phyloP scores from a whole-genome alignment of 1,140 invertebrate species.

The Stegodyphus dumicola region DNA sequence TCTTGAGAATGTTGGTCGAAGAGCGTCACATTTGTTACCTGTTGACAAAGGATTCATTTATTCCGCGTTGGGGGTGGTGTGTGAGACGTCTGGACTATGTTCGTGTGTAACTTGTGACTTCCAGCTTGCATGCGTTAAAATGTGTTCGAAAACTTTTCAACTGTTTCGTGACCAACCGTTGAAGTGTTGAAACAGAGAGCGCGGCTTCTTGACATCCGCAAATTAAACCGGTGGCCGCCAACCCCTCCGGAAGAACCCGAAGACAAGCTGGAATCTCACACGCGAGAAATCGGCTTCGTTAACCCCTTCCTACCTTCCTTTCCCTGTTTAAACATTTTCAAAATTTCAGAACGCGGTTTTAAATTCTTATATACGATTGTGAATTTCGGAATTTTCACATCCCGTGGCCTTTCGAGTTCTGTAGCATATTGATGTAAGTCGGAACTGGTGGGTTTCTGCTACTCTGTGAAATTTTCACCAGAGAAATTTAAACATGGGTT shows the following conservation, averaged over 20 bases:
- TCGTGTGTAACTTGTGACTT: not conserved
- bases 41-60: conserved; percentile 29
- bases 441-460: no score
- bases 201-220: conserved; percentile 26
- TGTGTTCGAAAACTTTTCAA: conserved; percentile 17
- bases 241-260: conserved; percentile 6
- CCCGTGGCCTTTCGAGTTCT: no score
- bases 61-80: not conserved
- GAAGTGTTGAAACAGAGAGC: conserved; percentile 19
- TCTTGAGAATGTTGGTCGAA: not conserved
- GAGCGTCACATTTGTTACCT: not conserved
- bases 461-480: no score
- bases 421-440: no score
- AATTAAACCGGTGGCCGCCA: conserved; percentile 4
- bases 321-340: not conserved
- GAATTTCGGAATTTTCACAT: no score
- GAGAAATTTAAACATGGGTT: no score
- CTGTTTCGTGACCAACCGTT: conserved; percentile 24
- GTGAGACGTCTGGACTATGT: not conserved
- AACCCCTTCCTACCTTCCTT: not conserved
- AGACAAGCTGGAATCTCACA: conserved; percentile 32
- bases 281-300: not conserved
- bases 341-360: not conserved
- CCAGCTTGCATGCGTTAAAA: not conserved
- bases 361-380: no score